Evolutionary conservation across 1,140 invertebrate genomes (phyloP), one percentile per base, ranked within the genome.

Genomic region (Monomorium pharaonis): DNA sequence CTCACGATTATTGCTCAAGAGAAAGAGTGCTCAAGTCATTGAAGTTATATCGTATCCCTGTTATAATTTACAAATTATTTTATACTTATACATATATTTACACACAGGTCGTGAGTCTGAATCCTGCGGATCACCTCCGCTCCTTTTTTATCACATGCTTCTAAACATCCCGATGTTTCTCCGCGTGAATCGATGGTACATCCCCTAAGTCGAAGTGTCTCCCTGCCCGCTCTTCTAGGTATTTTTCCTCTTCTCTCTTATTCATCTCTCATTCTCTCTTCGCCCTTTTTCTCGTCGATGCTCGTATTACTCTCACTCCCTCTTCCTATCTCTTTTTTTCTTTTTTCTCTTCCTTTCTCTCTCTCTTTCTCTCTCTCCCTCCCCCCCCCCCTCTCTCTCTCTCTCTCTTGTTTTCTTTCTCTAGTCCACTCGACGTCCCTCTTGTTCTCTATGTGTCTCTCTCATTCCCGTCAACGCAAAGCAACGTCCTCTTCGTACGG

Each of bases 251-350:
- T 89, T 92, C 89, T 92, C 86, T 91, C 91, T 94, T 94, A 93
- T 94, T 94, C 94, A 93, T 94, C 94, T 94, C 91, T 91, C 86
- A 77, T 91, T 92, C 77, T 63, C 83, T 88, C 78, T 33, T 92
- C 88, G 5, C 24, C 14, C 85, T 85, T 91, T 88, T 89, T 87
- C 83, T 86, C 62, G 10, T 83, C 58, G 21, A 58, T 63, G 16
- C n/a, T 74, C 21, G 49, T 30, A 54, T 56, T 42, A 56, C 54
- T 76, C 78, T 81, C 27, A 42, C 81, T 78, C 74, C 0, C 21
- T 56, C 80, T 84, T 76, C 62, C 60, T 89, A 78, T 83, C 89
- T 83, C 76, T 88, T 69, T 62, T 78, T 0, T 33, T 80, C 76
- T 88, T 74, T 60, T 65, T 78, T 69, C n/a, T 63, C 16, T 74